A percentile compares a stretch with the other conserved stretches of the same genome.
phyloP scores from a whole-genome alignment of 2,113 vertebrate genomes.

The Cyphomyrus discorhynchus region DNA sequence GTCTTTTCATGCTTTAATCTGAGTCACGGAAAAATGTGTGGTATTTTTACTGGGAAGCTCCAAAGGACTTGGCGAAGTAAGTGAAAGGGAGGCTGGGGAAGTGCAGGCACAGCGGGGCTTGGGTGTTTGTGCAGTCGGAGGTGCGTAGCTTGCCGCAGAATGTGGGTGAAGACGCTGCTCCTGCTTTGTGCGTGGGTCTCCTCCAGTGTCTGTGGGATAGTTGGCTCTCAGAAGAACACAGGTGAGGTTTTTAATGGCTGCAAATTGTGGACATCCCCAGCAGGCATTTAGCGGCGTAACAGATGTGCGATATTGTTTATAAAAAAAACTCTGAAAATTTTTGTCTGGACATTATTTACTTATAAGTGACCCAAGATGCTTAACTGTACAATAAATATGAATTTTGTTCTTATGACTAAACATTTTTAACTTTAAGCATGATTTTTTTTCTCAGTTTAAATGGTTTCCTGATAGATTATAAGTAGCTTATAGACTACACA shows the following conservation, averaged over 20 bases:
- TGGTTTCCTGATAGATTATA: not conserved
- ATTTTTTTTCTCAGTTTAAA: not conserved
- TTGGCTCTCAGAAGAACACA: not conserved
- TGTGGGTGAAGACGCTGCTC: not conserved
- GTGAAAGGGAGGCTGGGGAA: not conserved
- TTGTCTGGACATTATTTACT: not conserved
- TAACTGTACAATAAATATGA: not conserved
- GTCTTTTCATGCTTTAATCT: not conserved
- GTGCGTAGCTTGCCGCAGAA: not conserved
- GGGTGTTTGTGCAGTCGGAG: too few species aligned
- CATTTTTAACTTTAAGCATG: not conserved
- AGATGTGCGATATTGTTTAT: not conserved
- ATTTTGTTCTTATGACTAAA: not conserved
- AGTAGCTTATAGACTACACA: not conserved
- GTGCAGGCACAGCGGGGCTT: not conserved
- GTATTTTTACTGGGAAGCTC: constrained; percentile 5
- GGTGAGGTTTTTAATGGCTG: not conserved
- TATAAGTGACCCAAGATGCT: not conserved
- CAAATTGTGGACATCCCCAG: not conserved
- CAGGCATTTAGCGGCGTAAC: not conserved
- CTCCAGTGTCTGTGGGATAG: not conserved
- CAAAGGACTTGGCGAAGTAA: not conserved
- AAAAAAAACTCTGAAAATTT: not conserved
- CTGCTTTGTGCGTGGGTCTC: not conserved
- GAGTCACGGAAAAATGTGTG: not conserved